phyloP scores from a whole-genome alignment of 2,797 vertebrate species.

The Sebastes steindachneri region DNA sequence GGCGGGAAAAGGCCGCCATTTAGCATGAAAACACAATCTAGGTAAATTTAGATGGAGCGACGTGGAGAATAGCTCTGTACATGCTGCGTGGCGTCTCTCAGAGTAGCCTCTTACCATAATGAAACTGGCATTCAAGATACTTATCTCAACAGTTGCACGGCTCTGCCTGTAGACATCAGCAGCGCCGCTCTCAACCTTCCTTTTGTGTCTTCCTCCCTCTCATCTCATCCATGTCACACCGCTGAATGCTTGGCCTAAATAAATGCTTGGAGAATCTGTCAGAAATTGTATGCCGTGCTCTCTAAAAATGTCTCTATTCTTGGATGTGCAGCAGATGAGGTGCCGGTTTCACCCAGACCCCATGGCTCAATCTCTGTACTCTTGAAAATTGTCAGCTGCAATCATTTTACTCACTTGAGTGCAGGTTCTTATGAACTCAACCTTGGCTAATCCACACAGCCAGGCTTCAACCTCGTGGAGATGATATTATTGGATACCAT shows the following conservation, averaged over 20 bases:
- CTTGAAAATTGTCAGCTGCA: constrained; percentile 47
- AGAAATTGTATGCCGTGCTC: constrained; percentile 31
- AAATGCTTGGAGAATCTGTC: constrained; percentile 44
- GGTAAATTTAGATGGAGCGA: constrained; percentile 44
- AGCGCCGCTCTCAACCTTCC: constrained; percentile 25
- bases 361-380: constrained; percentile 35
- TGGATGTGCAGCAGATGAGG: constrained; percentile 34
- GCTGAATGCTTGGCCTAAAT: constrained; percentile 53
- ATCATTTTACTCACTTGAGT: constrained; percentile 61
- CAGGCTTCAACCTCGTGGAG: constrained; percentile 43
- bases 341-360: constrained; percentile 41
- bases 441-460: constrained; percentile 62
- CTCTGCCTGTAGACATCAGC: constrained; percentile 38
- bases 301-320: constrained; percentile 54
- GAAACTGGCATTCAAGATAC: constrained; percentile 43
- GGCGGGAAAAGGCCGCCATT: constrained; percentile 26
- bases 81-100: neutral
- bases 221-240: constrained; percentile 25
- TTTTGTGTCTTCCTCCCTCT: constrained; percentile 46
- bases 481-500: constrained; percentile 56
- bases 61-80: neutral
- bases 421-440: constrained; percentile 62
- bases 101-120: constrained; percentile 44
- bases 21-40: constrained; percentile 46
- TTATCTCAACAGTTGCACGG: constrained; percentile 43